Conservation (phyloP, 2,797 vertebrate genomes). For the Ptychobarbus kaznakovi region DNA sequence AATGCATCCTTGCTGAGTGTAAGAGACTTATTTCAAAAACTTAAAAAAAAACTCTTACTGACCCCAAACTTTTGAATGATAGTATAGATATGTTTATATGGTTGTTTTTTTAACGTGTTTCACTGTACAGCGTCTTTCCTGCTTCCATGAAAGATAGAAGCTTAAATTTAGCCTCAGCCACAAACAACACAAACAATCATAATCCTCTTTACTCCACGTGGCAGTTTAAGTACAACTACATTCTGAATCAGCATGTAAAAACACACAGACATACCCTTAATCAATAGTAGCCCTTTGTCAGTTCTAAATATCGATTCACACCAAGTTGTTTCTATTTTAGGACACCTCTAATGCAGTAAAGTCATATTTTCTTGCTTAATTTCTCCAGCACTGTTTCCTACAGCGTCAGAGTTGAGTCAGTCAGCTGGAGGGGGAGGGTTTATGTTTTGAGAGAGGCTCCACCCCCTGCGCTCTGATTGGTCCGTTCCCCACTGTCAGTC, state of each 20-base stretch:
- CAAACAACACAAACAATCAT: conserved; percentile 24
- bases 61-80: not conserved
- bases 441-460: conserved; percentile 63
- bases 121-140: not conserved
- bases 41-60: not conserved
- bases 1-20: not conserved
- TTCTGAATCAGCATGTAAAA: conserved; percentile 2
- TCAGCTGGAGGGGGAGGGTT: conserved; percentile 67
- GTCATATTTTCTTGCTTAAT: conserved; percentile 23
- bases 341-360: conserved; percentile 37
- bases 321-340: not conserved
- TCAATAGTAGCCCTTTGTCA: not conserved
- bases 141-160: not conserved
- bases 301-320: not conserved
- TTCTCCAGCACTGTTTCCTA: conserved; percentile 38
- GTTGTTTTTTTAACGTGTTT: not conserved
- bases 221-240: not conserved
- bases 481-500: conserved; percentile 67
- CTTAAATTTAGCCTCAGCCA: conserved; percentile 19
- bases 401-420: conserved; percentile 21
- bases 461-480: conserved; percentile 74
- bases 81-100: not conserved
- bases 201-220: conserved; percentile 28
- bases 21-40: not conserved
- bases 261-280: not conserved